phyloP scores from a whole-genome alignment of 37 sponge, comb jelly and placozoan species.

The Halisarca cf. caerulea region DNA sequence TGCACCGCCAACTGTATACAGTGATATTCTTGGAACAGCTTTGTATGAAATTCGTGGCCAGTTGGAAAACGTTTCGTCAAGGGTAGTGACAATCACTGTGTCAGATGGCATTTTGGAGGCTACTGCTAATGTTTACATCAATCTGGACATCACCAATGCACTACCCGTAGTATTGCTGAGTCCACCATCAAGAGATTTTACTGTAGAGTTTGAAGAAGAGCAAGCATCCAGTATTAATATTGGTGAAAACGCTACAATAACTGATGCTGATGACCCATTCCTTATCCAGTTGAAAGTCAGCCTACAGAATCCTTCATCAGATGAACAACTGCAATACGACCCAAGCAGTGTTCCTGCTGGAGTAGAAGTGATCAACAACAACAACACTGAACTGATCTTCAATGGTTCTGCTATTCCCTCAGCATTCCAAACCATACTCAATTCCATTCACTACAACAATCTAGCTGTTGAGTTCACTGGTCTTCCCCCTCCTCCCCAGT shows the following conservation, averaged over 20 bases:
- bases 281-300: constrained; percentile 27
- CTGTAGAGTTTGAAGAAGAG: background rate
- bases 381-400: background rate
- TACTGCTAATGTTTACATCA: background rate
- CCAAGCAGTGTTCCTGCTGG: constrained; percentile 26
- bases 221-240: background rate
- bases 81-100: constrained; percentile 36
- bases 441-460: constrained; percentile 53
- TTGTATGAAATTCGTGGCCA: constrained; percentile 4
- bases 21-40: constrained; percentile 3
- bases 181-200: background rate
- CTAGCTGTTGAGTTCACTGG: constrained; percentile 52
- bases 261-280: constrained; percentile 52
- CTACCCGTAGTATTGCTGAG: background rate
- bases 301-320: constrained; percentile 43
- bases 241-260: constrained; percentile 13
- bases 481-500: background rate
- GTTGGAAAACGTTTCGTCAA: constrained; percentile 3
- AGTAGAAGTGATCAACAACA: constrained; percentile 14
- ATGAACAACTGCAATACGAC: background rate
- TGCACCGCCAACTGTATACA: background rate
- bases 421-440: constrained; percentile 28
- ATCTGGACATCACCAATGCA: constrained; percentile 23
- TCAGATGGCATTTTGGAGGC: constrained; percentile 44
- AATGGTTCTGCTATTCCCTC: constrained; percentile 24